Evolutionary conservation across 1,140 invertebrate species (phyloP), one percentile per base, ranked within the genome.

Genomic region (Drosophila pseudoobscura): DNA sequence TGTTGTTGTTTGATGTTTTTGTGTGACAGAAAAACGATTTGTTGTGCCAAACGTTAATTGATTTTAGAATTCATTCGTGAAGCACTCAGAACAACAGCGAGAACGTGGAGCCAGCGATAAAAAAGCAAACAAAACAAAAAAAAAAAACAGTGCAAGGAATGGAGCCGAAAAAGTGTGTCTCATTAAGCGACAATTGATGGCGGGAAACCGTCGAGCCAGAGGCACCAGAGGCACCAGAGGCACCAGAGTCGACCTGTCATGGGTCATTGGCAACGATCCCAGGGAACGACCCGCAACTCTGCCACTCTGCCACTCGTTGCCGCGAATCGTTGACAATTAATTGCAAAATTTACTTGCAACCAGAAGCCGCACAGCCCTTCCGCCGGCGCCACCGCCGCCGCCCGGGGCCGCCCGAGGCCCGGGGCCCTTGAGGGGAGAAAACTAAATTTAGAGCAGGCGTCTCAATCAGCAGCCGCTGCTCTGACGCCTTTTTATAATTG

Each of bases 1-100:
- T 55, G 60, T 63, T 56, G 51, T 78, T 68, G 60, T 89, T 88
- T 83, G 76, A 84, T 76, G 80, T 60, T 83, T 77, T 63, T 46
- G 75, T 68, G 75, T 84, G 83, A 88, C 83, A 88, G 83, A 88
- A 89, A 88, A 88, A 83, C 84, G 78, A 88, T 89, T 79, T 77
- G 78, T 83, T 83, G 83, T 88, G 83, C 83, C 83, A 88, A 88
- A 88, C 75, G 75, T 80, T 88, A 88, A 88, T 88, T 88, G 83
- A 88, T 88, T 88, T 88, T 88, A 83, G 83, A 88, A 88, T 88
- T 89, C 83, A 88, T 73, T 88, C 75, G 83, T 74, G 71, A 68
- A 79, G 63, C 61, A 49, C 24, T 24, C 8, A 45, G 26, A n/a
- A 43, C 26, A 51, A 52, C 31, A 35, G 58, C 24, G 15, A 55